Evolutionary conservation across 2,113 vertebrate species (phyloP), one percentile per base, ranked within the genome.

Genomic region (Anarhynchus alexandrinus): DNA sequence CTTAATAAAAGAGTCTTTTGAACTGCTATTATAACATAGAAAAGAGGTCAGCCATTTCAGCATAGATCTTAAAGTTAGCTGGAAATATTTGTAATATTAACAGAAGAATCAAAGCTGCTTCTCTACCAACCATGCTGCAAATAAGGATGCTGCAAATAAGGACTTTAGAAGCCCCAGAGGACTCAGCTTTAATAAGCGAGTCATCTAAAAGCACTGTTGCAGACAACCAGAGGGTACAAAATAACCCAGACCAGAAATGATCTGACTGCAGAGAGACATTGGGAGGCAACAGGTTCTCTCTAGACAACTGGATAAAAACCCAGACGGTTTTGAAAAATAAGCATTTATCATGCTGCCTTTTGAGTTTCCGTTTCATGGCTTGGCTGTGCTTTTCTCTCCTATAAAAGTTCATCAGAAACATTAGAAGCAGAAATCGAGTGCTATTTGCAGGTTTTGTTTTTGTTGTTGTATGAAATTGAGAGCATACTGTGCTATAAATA

Each of bases 51-150:
- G 34, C 54, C 55, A 36, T 95, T 91, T 89, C 88, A 94, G 65
- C 70, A 49, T 27, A 82, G 91, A 78, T 88, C 96, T 97, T 96
- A 86, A 97, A 96, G 51, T 95, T 95, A 96, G 89, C 82, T 96
- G n/a, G 86, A 97, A 96, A 90, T 96, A 84, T 96, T 92, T 92
- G 77, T 94, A 90, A 90, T 66, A 59, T 62, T 80, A 96, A 88
- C 88, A 92, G 93, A 90, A 78, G 85, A 82, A 88, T 93, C 91
- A 94, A 92, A 86, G 71, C 89, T 81, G 52, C 47, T 65, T 95
- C 77, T 94, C 64, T 89, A 70, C 47, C 88, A 96, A 71, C 67
- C 69, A 73, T 52, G 69, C 73, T 79, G 62, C 84, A 96, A 79
- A 91, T 89, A 93, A 84, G 72, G 57, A 93, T 80, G 62, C 74